phyloP scores from a whole-genome alignment of 2,113 vertebrate genomes.

The Grus americana region DNA sequence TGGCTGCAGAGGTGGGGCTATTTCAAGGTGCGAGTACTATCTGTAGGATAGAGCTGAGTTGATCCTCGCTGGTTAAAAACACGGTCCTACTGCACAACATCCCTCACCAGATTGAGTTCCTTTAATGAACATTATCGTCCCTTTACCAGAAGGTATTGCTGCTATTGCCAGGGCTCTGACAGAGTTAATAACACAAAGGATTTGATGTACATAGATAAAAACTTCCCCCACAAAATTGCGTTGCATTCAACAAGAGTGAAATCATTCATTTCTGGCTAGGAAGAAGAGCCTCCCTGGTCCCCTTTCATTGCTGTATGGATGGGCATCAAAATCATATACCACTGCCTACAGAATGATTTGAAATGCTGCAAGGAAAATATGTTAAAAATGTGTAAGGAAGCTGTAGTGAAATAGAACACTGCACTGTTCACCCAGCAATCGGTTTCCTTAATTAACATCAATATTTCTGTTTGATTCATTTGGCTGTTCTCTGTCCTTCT shows the following conservation, averaged over 20 bases:
- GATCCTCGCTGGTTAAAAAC: neutral
- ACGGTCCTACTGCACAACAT: neutral
- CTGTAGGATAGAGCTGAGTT: neutral
- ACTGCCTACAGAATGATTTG: neutral
- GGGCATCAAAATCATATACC: neutral
- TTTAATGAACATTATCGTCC: neutral
- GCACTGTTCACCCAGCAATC: neutral
- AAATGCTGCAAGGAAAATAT: neutral
- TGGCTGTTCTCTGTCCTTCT: neutral
- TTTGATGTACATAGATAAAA: neutral
- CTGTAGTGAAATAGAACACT: conserved; percentile 30
- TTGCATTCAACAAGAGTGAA: neutral
- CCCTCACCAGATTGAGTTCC: neutral
- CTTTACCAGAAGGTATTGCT: neutral
- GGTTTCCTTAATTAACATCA: neutral
- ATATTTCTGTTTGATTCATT: neutral
- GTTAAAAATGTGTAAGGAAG: neutral
- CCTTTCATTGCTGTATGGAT: neutral
- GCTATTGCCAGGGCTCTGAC: neutral
- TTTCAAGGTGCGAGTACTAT: neutral
- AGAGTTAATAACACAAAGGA: neutral
- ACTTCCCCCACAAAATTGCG: neutral
- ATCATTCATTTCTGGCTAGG: neutral
- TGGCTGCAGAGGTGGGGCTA: neutral
- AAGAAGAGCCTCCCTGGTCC: neutral